A percentile compares a stretch with the other conserved stretches of the same genome.
Conservation (phyloP, 2,797 vertebrate genomes). For the Harpagifer antarcticus region DNA sequence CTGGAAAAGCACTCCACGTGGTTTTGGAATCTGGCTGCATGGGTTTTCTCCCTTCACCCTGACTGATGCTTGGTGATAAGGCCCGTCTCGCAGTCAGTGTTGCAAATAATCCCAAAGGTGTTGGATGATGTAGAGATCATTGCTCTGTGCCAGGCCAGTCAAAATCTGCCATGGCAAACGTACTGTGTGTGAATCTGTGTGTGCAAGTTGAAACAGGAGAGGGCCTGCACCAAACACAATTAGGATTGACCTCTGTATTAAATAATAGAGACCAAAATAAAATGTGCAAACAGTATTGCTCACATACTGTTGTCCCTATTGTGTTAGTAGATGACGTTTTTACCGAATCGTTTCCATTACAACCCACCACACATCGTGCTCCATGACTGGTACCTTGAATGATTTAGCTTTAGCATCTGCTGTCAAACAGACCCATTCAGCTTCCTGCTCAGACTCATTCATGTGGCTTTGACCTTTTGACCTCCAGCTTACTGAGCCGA, state of each 20-base stretch:
- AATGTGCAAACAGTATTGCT: neutral
- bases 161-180: neutral
- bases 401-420: conserved; percentile 20
- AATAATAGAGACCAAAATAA: neutral
- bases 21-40: neutral
- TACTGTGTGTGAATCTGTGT: neutral
- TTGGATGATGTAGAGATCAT: neutral
- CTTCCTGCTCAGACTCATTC: conserved; percentile 48
- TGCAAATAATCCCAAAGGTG: neutral
- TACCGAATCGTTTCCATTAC: neutral
- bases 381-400: neutral
- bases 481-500: conserved; percentile 25
- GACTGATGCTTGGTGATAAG: neutral
- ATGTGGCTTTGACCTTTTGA: conserved; percentile 52
- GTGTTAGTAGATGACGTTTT: neutral
- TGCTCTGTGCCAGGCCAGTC: neutral
- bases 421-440: conserved; percentile 13
- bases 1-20: neutral
- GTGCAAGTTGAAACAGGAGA: neutral
- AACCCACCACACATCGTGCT: neutral
- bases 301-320: neutral
- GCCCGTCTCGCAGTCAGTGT: no score
- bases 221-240: neutral
- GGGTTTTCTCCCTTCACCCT: neutral
- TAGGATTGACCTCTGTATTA: neutral